phyloP scores from a whole-genome alignment of 1,140 invertebrate genomes.

The Diorhabda elongata region DNA sequence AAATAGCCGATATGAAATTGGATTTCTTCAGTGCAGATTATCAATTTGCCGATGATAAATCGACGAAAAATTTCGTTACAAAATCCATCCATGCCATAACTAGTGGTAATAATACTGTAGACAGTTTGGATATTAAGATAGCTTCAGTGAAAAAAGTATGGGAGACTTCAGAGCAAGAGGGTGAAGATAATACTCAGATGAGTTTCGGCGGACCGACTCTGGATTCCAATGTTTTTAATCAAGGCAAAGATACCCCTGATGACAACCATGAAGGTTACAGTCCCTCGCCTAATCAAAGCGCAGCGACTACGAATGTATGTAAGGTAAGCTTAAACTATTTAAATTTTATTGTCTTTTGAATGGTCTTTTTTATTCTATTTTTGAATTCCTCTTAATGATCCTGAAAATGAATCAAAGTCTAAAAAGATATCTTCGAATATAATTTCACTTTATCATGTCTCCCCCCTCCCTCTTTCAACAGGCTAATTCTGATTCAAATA shows the following conservation, averaged over 20 bases:
- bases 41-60: constrained; percentile 73
- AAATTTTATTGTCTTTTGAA: too few species aligned
- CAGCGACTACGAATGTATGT: constrained; percentile 60
- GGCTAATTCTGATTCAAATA: too few species aligned
- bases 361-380: too few species aligned
- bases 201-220: constrained; percentile 44
- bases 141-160: constrained; percentile 90
- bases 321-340: constrained; percentile 51
- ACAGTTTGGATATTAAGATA: constrained; percentile 81
- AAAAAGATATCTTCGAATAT: too few species aligned
- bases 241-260: constrained; percentile 43
- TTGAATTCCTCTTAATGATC: too few species aligned
- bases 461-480: too few species aligned
- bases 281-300: constrained; percentile 47
- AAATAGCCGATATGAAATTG: constrained; percentile 82
- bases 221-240: constrained; percentile 41
- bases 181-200: constrained; percentile 48
- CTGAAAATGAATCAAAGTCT: too few species aligned
- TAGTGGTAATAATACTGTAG: constrained; percentile 51
- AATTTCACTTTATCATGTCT: too few species aligned
- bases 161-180: constrained; percentile 72
- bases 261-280: constrained; percentile 55
- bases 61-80: constrained; percentile 53
- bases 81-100: constrained; percentile 57
- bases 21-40: constrained; percentile 86